A percentile compares a stretch with the other conserved stretches of the same genome.
Evolutionary conservation across 1,140 invertebrate genomes (phyloP).

Genomic region (Tetraneura akinire): DNA sequence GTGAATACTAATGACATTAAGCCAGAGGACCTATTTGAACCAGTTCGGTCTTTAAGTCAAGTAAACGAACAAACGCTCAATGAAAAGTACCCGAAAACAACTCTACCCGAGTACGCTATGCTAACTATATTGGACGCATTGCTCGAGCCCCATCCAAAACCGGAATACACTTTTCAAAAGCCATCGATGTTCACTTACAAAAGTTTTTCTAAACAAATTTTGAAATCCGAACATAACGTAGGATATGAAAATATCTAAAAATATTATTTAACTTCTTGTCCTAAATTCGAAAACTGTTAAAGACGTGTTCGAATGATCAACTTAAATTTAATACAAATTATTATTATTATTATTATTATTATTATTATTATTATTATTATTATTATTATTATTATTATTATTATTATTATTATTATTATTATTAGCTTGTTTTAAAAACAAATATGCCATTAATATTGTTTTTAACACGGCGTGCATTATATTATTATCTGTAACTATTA

Average conservation of each 20-base stretch:
- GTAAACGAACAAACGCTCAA: neutral
- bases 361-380: too few species aligned
- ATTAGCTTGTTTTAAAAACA: too few species aligned
- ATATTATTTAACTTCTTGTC: too few species aligned
- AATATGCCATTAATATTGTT: too few species aligned
- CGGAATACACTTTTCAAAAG: constrained; percentile 10
- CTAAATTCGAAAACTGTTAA: too few species aligned
- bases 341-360: too few species aligned
- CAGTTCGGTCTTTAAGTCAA: neutral
- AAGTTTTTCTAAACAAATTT: neutral
- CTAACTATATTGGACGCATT: constrained; percentile 4
- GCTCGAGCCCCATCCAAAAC: constrained; percentile 17
- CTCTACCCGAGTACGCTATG: constrained; percentile 22
- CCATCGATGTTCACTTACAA: constrained; percentile 1
- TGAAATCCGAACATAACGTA: neutral
- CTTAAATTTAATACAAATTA: too few species aligned
- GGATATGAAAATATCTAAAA: constrained; percentile 7
- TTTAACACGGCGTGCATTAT: too few species aligned
- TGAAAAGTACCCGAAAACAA: neutral
- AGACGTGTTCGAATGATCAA: too few species aligned
- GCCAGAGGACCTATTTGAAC: constrained; percentile 27
- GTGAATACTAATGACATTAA: constrained; percentile 16
- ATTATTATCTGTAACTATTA: too few species aligned
- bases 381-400: too few species aligned
- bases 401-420: too few species aligned